Evolutionary conservation across 1,140 invertebrate genomes (phyloP).

Genomic region (Laodelphax striatellus): DNA sequence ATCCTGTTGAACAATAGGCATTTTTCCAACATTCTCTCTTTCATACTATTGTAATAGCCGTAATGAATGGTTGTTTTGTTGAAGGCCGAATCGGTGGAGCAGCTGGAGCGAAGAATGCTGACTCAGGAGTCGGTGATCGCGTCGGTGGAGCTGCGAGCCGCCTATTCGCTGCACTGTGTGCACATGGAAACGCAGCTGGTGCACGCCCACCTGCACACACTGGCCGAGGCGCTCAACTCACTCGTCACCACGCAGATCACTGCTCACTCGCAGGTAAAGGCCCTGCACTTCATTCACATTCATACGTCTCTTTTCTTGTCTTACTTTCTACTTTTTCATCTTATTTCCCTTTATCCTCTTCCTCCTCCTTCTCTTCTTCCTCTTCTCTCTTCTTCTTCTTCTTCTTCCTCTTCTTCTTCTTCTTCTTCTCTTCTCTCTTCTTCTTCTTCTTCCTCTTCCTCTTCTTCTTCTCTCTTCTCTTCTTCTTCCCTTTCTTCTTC

Average conservation of each 20-base stretch:
- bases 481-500: too few species aligned
- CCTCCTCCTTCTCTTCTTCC: too few species aligned
- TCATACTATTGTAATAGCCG: too few species aligned
- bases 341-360: not conserved
- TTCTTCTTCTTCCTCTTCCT: too few species aligned
- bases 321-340: not conserved
- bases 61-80: not conserved
- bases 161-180: slow-evolving; percentile 56
- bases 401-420: too few species aligned
- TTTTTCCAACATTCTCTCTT: too few species aligned
- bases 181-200: slow-evolving; percentile 62
- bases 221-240: slow-evolving; percentile 47
- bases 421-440: too few species aligned
- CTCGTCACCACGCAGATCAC: slow-evolving; percentile 47
- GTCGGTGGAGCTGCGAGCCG: slow-evolving; percentile 55
- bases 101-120: slow-evolving; percentile 53
- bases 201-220: slow-evolving; percentile 51
- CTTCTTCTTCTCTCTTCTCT: too few species aligned
- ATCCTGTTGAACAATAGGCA: too few species aligned
- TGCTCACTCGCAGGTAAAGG: slow-evolving; percentile 50
- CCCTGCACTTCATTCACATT: slow-evolving; percentile 1
- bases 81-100: slow-evolving; percentile 52
- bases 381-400: too few species aligned
- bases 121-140: slow-evolving; percentile 57
- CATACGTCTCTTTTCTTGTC: not conserved